Evolutionary conservation across 2,113 vertebrate genomes (phyloP).

Genomic region (Willisornis vidua): DNA sequence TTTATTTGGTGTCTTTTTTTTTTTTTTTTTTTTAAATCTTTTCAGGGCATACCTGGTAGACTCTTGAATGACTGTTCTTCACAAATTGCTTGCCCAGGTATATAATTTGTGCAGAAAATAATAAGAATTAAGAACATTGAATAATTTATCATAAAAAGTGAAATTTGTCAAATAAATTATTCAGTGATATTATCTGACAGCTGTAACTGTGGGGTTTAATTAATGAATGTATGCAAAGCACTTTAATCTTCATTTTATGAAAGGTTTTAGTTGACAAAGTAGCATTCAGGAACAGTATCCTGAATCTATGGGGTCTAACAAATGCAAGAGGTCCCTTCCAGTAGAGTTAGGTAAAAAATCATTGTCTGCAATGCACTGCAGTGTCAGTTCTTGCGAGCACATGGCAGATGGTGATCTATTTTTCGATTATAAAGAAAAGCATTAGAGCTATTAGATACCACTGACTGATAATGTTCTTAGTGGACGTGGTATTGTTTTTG

Average conservation of each 20-base stretch:
- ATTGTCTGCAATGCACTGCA: neutral
- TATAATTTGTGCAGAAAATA: slow-evolving; percentile 45
- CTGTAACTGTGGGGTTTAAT: slow-evolving; percentile 54
- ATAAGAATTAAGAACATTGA: slow-evolving; percentile 42
- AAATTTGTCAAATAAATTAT: slow-evolving; percentile 64
- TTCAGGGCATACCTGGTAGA: neutral
- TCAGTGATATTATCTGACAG: slow-evolving; percentile 63
- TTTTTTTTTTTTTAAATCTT: neutral
- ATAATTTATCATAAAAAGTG: slow-evolving; percentile 55
- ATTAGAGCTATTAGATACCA: neutral
- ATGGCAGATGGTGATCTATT: neutral
- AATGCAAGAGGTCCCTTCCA: neutral
- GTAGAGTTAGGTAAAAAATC: neutral
- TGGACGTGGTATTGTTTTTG: neutral
- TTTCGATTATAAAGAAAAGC: neutral
- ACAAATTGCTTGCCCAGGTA: slow-evolving; percentile 8
- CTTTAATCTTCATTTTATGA: slow-evolving; percentile 34
- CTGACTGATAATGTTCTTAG: neutral
- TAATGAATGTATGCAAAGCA: slow-evolving; percentile 25
- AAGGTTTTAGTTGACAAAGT: slow-evolving; percentile 5
- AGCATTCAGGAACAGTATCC: neutral
- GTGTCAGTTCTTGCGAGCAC: neutral
- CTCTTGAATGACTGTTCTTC: neutral
- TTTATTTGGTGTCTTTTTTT: neutral
- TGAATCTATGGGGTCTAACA: neutral